phyloP scores from a whole-genome alignment of 2,797 vertebrate species.

The Phataginus tetradactyla region DNA sequence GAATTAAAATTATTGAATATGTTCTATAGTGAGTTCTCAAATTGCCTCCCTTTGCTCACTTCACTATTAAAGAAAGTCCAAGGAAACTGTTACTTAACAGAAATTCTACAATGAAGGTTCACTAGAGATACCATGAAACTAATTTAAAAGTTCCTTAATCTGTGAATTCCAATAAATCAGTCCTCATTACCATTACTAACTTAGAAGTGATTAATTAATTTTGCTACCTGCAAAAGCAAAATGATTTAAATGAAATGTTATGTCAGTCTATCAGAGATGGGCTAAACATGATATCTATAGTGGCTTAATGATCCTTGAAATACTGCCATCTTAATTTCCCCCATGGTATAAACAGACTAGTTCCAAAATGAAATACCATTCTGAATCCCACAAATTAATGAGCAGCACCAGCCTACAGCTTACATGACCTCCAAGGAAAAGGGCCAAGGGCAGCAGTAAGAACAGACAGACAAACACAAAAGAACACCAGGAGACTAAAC shows the following conservation, averaged over 20 bases:
- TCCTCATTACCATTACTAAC: background rate
- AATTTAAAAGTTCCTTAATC: slow-evolving; percentile 21
- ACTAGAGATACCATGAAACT: background rate
- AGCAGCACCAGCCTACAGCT: background rate
- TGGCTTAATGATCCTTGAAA: background rate
- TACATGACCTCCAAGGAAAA: background rate
- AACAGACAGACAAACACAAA: background rate
- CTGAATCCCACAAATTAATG: background rate
- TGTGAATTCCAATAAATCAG: background rate
- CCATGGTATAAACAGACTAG: background rate
- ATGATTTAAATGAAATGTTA: slow-evolving; percentile 23
- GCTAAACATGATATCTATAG: background rate
- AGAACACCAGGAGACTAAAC: background rate
- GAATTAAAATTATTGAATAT: background rate
- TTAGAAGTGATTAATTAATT: slow-evolving; percentile 13
- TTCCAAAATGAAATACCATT: background rate
- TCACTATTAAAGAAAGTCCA: background rate
- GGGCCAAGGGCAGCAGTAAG: background rate
- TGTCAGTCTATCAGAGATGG: background rate
- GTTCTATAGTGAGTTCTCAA: background rate
- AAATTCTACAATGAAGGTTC: slow-evolving; percentile 30
- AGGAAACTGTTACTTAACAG: background rate
- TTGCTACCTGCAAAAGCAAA: slow-evolving; percentile 15
- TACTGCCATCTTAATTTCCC: background rate
- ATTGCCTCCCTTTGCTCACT: background rate